A percentile compares a stretch with the other conserved stretches of the same genome.
phyloP scores from a whole-genome alignment of 2,113 vertebrate species.

The Cyprichromis sp. region DNA sequence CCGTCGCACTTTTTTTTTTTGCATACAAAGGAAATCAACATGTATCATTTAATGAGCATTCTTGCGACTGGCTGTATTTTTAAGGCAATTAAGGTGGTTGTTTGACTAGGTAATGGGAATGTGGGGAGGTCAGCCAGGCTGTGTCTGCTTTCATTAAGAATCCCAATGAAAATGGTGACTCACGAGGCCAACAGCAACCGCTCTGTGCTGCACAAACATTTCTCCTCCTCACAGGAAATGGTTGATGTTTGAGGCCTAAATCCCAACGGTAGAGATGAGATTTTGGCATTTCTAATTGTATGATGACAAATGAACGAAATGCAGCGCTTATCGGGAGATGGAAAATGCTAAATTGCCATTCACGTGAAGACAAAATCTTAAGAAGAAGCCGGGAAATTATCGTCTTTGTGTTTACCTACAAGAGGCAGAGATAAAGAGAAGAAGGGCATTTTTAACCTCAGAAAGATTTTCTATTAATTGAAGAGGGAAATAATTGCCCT shows the following conservation, averaged over 20 bases:
- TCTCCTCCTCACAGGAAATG: neutral
- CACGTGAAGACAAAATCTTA: neutral
- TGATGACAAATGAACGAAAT: neutral
- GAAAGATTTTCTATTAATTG: slow-evolving; percentile 21
- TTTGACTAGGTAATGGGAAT: slow-evolving; percentile 47
- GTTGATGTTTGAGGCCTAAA: slow-evolving; percentile 4
- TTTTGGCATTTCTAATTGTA: neutral
- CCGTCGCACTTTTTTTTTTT: neutral
- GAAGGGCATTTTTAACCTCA: slow-evolving; percentile 21
- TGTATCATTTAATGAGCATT: slow-evolving; percentile 31
- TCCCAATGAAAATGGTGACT: slow-evolving; percentile 45
- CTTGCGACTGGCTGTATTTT: slow-evolving; percentile 9
- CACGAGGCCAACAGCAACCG: slow-evolving; percentile 7
- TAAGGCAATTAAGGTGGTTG: slow-evolving; percentile 46
- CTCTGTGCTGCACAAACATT: neutral
- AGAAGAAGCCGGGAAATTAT: neutral
- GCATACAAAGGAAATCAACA: neutral
- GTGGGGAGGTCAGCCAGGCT: slow-evolving; percentile 42
- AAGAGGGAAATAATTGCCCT: slow-evolving; percentile 51
- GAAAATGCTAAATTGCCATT: neutral
- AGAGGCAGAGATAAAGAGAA: neutral
- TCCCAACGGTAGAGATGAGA: neutral
- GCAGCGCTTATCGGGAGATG: neutral
- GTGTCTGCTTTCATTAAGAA: slow-evolving; percentile 52
- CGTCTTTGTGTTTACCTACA: slow-evolving; percentile 5